Evolutionary conservation across 30 jellyfish, hydroid and myxozoan species (phyloP).

Genomic region (Aurelia coerulea): DNA sequence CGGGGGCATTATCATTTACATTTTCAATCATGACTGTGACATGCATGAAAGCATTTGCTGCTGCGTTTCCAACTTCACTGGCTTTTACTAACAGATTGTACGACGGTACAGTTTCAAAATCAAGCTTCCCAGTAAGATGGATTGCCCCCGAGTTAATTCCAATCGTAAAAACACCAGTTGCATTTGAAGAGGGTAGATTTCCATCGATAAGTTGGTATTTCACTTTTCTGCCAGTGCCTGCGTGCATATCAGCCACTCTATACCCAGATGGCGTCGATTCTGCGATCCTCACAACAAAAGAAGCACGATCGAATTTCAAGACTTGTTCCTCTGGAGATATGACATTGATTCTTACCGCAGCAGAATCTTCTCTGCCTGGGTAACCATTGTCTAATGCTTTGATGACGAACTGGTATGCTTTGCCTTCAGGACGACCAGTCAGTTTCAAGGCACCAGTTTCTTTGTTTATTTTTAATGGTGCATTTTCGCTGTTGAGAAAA

Average conservation of each 20-base stretch:
- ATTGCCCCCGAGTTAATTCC: conserved; percentile 68
- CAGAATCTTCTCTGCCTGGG: conserved; percentile 82
- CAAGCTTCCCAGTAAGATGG: conserved; percentile 57
- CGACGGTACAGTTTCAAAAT: conserved; percentile 70
- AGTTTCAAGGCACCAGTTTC: conserved; percentile 78
- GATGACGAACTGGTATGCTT: conserved; percentile 84
- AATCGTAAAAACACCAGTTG: conserved; percentile 61
- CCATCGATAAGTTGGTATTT: conserved; percentile 75
- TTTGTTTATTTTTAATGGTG: conserved; percentile 73
- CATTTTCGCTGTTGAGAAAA: conserved; percentile 60
- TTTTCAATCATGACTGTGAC: conserved; percentile 64
- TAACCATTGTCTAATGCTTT: conserved; percentile 97
- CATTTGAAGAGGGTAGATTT: conserved; percentile 78
- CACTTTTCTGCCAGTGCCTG: conserved; percentile 36
- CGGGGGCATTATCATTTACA: conserved; percentile 87
- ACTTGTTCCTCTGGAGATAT: conserved; percentile 44
- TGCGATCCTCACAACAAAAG: conserved; percentile 39
- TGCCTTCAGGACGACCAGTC: conserved; percentile 83
- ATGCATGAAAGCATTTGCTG: conserved; percentile 45
- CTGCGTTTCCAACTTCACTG: conserved; percentile 1
- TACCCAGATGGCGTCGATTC: conserved; percentile 78
- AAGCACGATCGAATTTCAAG: conserved; percentile 39
- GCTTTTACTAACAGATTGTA: conserved; percentile 80
- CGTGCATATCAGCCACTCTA: conserved; percentile 43
- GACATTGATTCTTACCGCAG: conserved; percentile 75